Evolutionary conservation across 1,140 invertebrate species (phyloP), one percentile per base, ranked within the genome.

Genomic region (Zeugodacus cucurbitae): DNA sequence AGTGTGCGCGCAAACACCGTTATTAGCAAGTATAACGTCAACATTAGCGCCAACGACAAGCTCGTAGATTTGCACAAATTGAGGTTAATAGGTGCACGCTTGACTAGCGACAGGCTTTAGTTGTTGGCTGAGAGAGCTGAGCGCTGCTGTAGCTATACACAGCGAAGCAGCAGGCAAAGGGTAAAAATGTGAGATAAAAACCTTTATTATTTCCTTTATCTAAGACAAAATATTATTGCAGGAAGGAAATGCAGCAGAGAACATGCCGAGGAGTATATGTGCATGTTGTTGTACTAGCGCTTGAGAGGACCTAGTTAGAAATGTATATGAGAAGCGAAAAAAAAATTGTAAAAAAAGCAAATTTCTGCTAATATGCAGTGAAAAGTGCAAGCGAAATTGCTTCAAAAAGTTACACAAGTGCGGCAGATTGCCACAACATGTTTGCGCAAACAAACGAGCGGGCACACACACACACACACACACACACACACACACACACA

Each of bases 391-490:
- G 34, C 67, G 34, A 70, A 70, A 70, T 70, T 37, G 20, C 32
- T 74, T 26, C 7, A n/a, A 74, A 54, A 74, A 37, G 67, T 74
- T 74, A 17, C 34, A 74, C 37, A 70, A 74, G 67, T 74, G 67
- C 41, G 34, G 67, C 67, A 74, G 67, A 74, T 74, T 74, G 67
- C 67, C 34, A 34, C 67, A 74, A 41, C 34, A 37, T 74, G 67
- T 74, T 74, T 74, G 67, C 67, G 67, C 67, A 74, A 74, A 74
- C 67, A 74, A 74, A 41, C 22, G 67, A 37, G 32, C 58, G n/a
- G n/a, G 6, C 22, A 26, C 3, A 4, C 6, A 26, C 58, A 54
- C 17, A 22, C 58, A 59, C 58, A 22, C 22, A 59, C 20, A 7
- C 22, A 26, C 58, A 4, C 22, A 11, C n/a, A 62, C 58, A 62